Evolutionary conservation across 2,888 invertebrate genomes (phyloP).

Genomic region (Rhagophthalmus giganteus): DNA sequence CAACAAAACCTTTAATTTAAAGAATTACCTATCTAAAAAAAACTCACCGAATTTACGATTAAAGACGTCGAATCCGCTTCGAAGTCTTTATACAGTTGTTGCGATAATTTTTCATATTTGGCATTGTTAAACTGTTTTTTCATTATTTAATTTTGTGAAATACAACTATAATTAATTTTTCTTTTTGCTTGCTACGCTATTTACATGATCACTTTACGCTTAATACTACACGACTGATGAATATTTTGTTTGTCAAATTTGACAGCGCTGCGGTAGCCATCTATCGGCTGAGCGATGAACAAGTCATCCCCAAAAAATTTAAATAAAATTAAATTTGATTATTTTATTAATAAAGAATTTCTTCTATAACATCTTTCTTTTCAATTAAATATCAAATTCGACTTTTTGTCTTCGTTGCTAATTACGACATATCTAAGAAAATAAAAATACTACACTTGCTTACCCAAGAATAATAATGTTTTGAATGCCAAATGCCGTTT

Average conservation of each 20-base stretch:
- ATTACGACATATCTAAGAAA: neutral
- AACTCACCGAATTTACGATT: slow-evolving; percentile 41
- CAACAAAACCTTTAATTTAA: slow-evolving; percentile 2
- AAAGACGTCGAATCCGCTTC: slow-evolving; percentile 42
- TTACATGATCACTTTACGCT: neutral
- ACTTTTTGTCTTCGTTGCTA: no score
- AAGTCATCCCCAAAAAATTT: no score
- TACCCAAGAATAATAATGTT: neutral
- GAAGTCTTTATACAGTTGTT: slow-evolving; percentile 47
- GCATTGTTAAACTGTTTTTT: slow-evolving; percentile 50
- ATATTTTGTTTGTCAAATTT: slow-evolving; percentile 8
- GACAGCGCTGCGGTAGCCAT: slow-evolving; percentile 1
- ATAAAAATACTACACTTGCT: neutral
- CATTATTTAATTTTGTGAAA: slow-evolving; percentile 37
- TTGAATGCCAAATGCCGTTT: neutral
- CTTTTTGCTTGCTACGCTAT: neutral
- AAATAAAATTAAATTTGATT: neutral
- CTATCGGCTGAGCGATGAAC: slow-evolving; percentile 2
- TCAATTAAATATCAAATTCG: no score
- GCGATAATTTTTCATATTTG: slow-evolving; percentile 54
- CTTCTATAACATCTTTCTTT: no score
- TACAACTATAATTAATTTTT: neutral
- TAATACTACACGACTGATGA: neutral
- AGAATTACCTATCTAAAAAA: neutral
- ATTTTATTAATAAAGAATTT: no score